These are phyloP conservation scores for Eugnorisma glareosa DNA, from an alignment of 2,888 invertebrate genomes.

Conservation along the genomic window DNA sequence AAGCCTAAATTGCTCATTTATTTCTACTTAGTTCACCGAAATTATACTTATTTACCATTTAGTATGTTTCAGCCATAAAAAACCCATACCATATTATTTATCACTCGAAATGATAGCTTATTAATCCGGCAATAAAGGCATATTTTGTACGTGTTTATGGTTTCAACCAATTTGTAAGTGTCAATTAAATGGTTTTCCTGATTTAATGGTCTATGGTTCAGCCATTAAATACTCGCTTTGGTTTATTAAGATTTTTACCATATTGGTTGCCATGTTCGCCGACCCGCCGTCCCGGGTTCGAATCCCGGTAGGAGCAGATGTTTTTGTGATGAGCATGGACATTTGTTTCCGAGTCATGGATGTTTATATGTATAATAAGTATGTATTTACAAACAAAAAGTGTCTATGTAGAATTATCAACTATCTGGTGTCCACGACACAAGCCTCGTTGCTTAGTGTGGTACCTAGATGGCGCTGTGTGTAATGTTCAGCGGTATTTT, in stretches of 20 bases:
- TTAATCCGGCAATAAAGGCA: constrained; percentile 3
- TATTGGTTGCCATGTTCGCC: not conserved
- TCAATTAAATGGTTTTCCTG: constrained; percentile 28
- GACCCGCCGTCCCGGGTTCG: too few species aligned
- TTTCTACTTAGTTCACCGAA: not conserved
- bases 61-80: not conserved
- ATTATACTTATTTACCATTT: too few species aligned
- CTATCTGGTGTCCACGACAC: too few species aligned
- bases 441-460: too few species aligned
- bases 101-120: constrained; percentile 3
- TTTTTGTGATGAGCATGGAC: too few species aligned
- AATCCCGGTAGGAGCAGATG: too few species aligned
- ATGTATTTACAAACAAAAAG: too few species aligned
- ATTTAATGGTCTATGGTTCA: constrained; percentile 6
- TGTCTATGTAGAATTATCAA: too few species aligned
- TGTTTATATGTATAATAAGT: too few species aligned
- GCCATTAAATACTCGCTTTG: constrained; percentile 14
- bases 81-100: not conserved
- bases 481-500: too few species aligned
- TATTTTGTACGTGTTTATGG: constrained; percentile 23
- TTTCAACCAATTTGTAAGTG: constrained; percentile 34
- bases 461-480: too few species aligned
- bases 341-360: too few species aligned
- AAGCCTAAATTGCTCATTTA: not conserved
- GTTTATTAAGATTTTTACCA: not conserved